Base-by-base conservation (phyloP, 2,797 vertebrate genomes). In the Nyctibius grandis region DNA sequence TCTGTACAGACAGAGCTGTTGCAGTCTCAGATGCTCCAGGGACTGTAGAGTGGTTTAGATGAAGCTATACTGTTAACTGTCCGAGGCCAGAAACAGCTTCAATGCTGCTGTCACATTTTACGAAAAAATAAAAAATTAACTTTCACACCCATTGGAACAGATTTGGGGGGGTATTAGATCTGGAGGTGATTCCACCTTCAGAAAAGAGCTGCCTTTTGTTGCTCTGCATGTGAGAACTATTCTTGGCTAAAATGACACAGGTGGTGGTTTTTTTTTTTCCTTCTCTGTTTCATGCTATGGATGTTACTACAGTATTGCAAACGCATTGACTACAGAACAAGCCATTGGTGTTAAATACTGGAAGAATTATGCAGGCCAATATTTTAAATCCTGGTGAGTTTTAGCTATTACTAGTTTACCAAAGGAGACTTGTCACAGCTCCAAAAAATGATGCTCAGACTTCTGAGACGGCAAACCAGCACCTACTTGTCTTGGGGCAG, bases 261-360 rank as follows among this genome's bases (percentile, higher is more conserved):
- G 4, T 0, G 2, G 5, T 67, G 2, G 1, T 26, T 12, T 3
- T 29, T 53, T 42, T 57, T n/a, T 85, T 70, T 40, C 12, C 31
- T 69, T 75, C 29, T 76, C 20, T 75, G 9, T 51, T 90, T 95
- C 38, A 14, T 61, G 17, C 31, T 40, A 54, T 17, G 26, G 15
- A 19, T 69, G 20, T 48, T 76, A 73, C 42, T 82, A 28, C 29
- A 57, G 9, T 54, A 76, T 29, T 54, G 10, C 34, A 80, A 84
- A 91, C 57, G n/a, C 15, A 40, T 10, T 47, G 36, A 44, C 31
- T 85, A 21, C 15, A 59, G 51, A 82, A 91, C 20, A 82, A 87
- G 8, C 5, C 29, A 45, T n/a, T 20, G 8, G 63, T 51, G 36
- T 63, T 54, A 77, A 83, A 74, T 15, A 45, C 40, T 48, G 25